Conservation (phyloP, 2,888 invertebrate species). For the Linyphia triangularis region DNA sequence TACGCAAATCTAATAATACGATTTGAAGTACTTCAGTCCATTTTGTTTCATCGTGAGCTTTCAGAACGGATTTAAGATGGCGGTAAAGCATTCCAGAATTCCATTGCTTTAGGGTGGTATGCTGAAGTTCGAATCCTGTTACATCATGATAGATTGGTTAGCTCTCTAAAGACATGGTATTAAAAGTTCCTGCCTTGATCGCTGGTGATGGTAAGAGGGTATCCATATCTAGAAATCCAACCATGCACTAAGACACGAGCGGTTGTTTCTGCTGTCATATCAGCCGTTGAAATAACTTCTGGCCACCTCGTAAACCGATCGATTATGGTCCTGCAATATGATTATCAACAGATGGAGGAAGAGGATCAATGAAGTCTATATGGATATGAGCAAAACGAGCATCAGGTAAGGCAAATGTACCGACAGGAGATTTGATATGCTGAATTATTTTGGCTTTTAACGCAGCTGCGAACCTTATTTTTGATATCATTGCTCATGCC, state of each 20-base stretch:
- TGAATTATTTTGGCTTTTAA: background rate
- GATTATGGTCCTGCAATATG: too few relatives aligned
- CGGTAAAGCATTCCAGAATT: background rate
- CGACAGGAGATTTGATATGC: too few relatives aligned
- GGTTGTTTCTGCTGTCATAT: slow-evolving; percentile 10
- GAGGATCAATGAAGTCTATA: background rate
- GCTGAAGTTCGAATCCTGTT: too few relatives aligned
- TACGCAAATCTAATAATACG: background rate
- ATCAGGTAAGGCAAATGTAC: too few relatives aligned
- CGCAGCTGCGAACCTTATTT: background rate
- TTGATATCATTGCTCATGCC: background rate
- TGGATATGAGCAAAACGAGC: too few relatives aligned
- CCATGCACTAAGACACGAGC: too few relatives aligned
- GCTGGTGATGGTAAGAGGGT: slow-evolving; percentile 78
- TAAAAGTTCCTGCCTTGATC: too few relatives aligned
- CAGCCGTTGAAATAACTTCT: background rate
- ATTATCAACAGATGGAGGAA: background rate
- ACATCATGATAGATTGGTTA: background rate
- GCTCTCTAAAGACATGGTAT: slow-evolving; percentile 10
- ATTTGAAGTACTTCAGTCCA: slow-evolving; percentile 21
- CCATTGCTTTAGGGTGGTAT: slow-evolving; percentile 36
- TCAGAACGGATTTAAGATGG: too few relatives aligned
- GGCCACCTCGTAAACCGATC: too few relatives aligned
- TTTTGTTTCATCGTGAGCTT: background rate
- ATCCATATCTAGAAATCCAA: slow-evolving; percentile 80